Evolutionary conservation across 2,888 invertebrate species (phyloP), one percentile per base, ranked within the genome.

Genomic region (Tenthredo mesomela): DNA sequence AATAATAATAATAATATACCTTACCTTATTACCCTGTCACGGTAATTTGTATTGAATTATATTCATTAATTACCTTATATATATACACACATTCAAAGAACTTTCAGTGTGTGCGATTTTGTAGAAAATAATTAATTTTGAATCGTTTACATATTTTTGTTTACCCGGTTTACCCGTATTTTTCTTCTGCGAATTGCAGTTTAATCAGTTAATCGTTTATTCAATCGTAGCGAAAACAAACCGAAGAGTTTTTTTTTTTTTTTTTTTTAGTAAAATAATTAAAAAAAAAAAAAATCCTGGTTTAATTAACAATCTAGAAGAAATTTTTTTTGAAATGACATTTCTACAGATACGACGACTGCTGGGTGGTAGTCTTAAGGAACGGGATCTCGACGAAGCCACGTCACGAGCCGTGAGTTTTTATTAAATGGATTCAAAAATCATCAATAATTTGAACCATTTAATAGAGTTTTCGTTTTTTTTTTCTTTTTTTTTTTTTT

Each of bases 361-460:
- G 93, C 95, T 97, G 94, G 96, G 96, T 89, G 96, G 96, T 91
- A 94, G 95, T 70, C 92, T 96, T 91, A 95, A 95, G 94, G 94
- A 95, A 89, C 94, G 95, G 88, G 95, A 96, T 93, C 94, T 96
- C 94, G 97, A 97, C 93, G 94, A 94, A 87, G 94, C 95, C 90
- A 96, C 96, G 89, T 94, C 95, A 91, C 94, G 94, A 94, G 95
- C 95, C 93, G 96, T 96, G 96, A 96, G 96, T 95, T 94, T 90
- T 85, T 85, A 9, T 85, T 85, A n/a, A 77, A 77, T 29, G 18
- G 50, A 18, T 29, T 47, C 54, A 54, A 73, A 73, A 25, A 73
- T 61, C 25, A 25, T 9, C 7, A 77, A 54, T 29, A 2, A 29
- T n/a, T 33, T 40, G 54, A 77, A 29, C 43, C 25, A 50, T 77